Evolutionary conservation across 2,888 invertebrate genomes (phyloP), one percentile per base, ranked within the genome.

Genomic region (Pandemis corylana): DNA sequence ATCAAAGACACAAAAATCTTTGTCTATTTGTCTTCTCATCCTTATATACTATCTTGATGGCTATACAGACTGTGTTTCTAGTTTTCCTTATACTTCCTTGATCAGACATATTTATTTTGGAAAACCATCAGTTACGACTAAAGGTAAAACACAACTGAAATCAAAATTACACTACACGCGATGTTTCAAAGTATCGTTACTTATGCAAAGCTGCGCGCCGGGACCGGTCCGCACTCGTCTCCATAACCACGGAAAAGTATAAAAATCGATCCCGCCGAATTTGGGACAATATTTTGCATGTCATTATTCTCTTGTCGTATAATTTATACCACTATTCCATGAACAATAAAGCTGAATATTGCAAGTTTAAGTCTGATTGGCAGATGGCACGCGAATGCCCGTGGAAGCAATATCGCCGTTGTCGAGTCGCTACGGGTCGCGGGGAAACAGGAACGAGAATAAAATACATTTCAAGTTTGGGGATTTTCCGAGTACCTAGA

Each of bases 221-320:
- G 78, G 76, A 76, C 76, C 77, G 61, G 74, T 59, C 71, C 76
- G 78, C 68, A 80, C 78, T 51, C 72, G 79, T 68, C 63, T 63
- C 71, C 61, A 49, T 56, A 72, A 56, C 56, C 86, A 86, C 88
- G 85, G 82, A 86, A 46, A 87, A 82, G 80, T 77, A 82, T 80
- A 84, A 84, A 86, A 88, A 90, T 90, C 89, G 89, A 90, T 88
- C 79, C 68, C 67, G 42, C 79, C 77, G 77, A 87, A 87, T 85
- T 87, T 61, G 80, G 86, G 84, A 87, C 86, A 75, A 76, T 72
- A 77, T 77, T 77, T 77, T 68, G 61, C 70, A 72, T 77, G 36
- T 66, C 56, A 59, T 62, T 10, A 49, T 15, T 66, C 6, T 42
- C 41, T 36, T 53, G 15, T 20, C 15, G 15, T 28, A 63, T 13